Evolutionary conservation across 2,113 vertebrate species (phyloP).

Genomic region (Eulacestoma nigropectus): DNA sequence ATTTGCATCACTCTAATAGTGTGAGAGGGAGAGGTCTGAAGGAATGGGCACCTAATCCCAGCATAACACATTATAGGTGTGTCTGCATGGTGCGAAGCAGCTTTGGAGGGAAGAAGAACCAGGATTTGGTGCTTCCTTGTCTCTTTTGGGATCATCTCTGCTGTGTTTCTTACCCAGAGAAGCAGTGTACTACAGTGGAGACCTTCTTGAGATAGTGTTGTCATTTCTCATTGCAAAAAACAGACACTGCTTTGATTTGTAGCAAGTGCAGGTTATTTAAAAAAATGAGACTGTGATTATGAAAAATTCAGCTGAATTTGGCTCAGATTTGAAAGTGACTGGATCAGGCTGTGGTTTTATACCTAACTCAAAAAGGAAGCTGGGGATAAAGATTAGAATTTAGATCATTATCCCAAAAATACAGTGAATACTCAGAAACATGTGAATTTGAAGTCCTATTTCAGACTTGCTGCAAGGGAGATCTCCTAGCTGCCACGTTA

Average conservation of each 20-base stretch:
- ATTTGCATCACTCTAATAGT: background rate
- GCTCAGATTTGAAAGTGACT: background rate
- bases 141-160: background rate
- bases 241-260: background rate
- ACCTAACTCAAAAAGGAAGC: background rate
- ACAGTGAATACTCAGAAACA: background rate
- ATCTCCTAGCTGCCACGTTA: background rate
- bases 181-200: background rate
- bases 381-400: background rate
- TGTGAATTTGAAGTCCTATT: background rate
- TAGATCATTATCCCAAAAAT: background rate
- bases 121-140: background rate
- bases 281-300: background rate
- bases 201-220: background rate
- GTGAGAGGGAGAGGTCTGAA: background rate
- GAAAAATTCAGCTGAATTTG: background rate
- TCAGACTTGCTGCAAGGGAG: background rate
- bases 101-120: background rate
- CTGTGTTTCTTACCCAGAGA: background rate
- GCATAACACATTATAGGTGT: accelerated
- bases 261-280: background rate
- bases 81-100: background rate
- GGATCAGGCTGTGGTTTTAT: background rate
- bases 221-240: background rate
- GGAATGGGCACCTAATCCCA: background rate